A percentile compares a stretch with the other conserved stretches of the same genome.
phyloP scores from a whole-genome alignment of 2,888 invertebrate species.

The Oasisia sp. region DNA sequence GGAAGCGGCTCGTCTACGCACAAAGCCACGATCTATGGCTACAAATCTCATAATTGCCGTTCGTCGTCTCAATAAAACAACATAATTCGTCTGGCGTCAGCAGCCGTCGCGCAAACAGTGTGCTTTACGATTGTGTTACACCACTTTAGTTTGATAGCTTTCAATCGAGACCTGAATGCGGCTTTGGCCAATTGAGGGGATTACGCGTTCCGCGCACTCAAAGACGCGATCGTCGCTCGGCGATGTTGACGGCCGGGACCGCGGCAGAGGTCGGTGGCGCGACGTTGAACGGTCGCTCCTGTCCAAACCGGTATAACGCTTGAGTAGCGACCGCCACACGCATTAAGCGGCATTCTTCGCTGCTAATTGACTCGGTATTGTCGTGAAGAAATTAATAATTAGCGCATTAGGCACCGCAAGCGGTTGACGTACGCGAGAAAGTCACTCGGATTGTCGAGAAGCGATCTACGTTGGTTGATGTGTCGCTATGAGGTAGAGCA shows the following conservation, averaged over 20 bases:
- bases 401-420: slow-evolving; percentile 1
- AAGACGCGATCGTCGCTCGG: background rate
- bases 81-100: background rate
- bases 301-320: slow-evolving; percentile 12
- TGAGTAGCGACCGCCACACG: background rate
- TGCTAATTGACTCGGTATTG: slow-evolving; percentile 3
- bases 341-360: background rate
- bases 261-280: no score
- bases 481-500: background rate
- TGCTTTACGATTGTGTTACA: background rate
- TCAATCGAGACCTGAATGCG: background rate
- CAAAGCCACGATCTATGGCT: background rate
- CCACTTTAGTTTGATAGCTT: slow-evolving; percentile 17
- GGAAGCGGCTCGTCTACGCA: background rate
- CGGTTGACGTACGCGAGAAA: background rate
- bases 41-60: slow-evolving; percentile 13
- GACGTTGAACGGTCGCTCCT: background rate
- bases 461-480: background rate
- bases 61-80: slow-evolving; percentile 10
- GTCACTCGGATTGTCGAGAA: background rate
- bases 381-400: slow-evolving; percentile 17
- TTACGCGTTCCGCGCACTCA: background rate
- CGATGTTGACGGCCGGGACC: background rate
- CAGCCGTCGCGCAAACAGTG: background rate
- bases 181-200: background rate